Conservation (phyloP, 2,797 vertebrate genomes). For the Pipistrellus pipistrellus region DNA sequence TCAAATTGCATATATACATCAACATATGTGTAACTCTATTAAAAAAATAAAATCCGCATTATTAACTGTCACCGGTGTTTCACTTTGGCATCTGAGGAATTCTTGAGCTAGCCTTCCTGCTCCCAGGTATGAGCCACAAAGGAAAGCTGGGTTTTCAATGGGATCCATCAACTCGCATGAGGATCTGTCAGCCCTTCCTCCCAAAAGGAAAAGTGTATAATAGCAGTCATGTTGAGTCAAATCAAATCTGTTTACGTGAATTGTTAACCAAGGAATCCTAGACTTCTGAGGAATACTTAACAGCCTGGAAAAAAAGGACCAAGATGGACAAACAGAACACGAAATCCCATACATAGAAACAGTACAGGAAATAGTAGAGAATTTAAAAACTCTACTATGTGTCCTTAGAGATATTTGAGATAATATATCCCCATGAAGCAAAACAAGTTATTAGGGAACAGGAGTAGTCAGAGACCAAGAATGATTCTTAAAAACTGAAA, state of each 20-base stretch:
- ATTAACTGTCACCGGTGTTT: neutral
- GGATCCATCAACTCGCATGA: neutral
- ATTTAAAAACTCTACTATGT: neutral
- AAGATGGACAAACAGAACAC: neutral
- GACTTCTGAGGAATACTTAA: neutral
- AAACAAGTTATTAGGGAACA: neutral
- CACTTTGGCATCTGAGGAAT: neutral
- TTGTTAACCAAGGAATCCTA: neutral
- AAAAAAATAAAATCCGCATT: no score
- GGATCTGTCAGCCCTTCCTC: neutral
- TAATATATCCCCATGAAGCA: neutral
- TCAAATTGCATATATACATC: no score
- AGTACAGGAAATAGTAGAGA: neutral
- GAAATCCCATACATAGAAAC: neutral
- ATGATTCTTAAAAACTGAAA: slow-evolving; percentile 39
- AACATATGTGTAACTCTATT: no score
- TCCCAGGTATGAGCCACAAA: neutral
- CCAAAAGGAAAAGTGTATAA: neutral
- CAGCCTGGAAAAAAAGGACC: neutral
- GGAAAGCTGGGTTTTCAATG: neutral
- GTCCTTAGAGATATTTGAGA: neutral
- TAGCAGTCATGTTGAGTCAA: neutral
- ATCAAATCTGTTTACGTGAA: neutral
- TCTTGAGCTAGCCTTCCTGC: neutral
- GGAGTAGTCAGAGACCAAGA: neutral